Evolutionary conservation across 2,888 invertebrate species (phyloP), one percentile per base, ranked within the genome.

Genomic region (Diplazon laetatorius): DNA sequence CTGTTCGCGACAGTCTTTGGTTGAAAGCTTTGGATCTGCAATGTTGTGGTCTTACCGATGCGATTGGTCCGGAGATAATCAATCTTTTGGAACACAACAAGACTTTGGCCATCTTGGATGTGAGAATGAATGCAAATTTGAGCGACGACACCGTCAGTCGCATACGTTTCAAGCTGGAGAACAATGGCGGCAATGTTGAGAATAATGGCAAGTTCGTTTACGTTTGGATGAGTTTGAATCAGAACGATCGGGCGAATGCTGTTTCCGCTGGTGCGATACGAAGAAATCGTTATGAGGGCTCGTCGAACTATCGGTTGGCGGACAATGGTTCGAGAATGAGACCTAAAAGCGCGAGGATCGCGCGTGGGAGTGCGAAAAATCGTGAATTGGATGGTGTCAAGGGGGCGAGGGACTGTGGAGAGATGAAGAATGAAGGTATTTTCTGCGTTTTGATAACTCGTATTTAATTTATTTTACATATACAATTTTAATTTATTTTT

Each of bases 1-100:
- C 95, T 16, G 91, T 96, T 4, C 93, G 94, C 60, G 96, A 96
- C 86, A 96, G 96, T 88, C 92, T 95, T 62, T 96, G 96, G 96
- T 93, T 96, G 20, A 96, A 95, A 91, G 96, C 95, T 0, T 85
- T 96, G 65, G 96, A 96, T 86, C 90, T 96, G 85, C 96, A 96
- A 87, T 93, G 94, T 83, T 96, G 96, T 86, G 95, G 95, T 0
- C 87, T 96, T 12, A 94, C 95, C 0, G 95, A 96, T 82, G 90
- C 91, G 14, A 92, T 94, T 0, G 93, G 93, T 0, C 86, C 90
- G 8, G 88, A 92, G 5, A 93, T 94, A 48, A 84, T 95, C 6
- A 93, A 94, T 42, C 93, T 94, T 77, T 89, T 96, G 78, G 91
- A 92, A 35, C 92, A 93, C 10, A 96, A 95, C 85, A 93, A 92